Evolutionary conservation across 1,140 invertebrate species (phyloP), one percentile per base, ranked within the genome.

Genomic region (Acromyrmex heyeri): DNA sequence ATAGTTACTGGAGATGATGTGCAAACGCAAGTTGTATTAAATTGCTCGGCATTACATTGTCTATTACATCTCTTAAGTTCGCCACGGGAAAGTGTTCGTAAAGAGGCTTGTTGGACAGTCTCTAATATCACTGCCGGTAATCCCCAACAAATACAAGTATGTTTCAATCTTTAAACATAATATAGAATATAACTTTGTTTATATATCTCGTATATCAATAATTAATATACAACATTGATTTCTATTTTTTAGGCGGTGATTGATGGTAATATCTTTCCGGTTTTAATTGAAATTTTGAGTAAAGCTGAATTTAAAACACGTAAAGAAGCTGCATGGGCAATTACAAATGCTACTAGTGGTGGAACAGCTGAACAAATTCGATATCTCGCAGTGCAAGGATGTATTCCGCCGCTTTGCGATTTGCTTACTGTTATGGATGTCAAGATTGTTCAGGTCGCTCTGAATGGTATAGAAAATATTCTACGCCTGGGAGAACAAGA

Each of bases 81-180:
- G 10, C 93, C 96, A 55, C 98, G 98, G 91, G 99, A 99, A 95
- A 97, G 97, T 34, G 97, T 99, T 65, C 96, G 98, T 73, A 99
- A 99, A 96, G 99, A 99, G 95, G 98, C 99, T 7, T 99, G 99
- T 94, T 99, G 99, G 99, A 99, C 99, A 62, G 97, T 99, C 88
- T 99, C 99, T 57, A 99, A 99, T 95, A 99, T 99, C 73, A 99
- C 99, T 3, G 99, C 99, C 76, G 99, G 99, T 69, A 99, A 99
- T 95, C 96, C 98, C 67, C 96, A 97, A 91, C 99, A 99, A 96
- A 99, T 99, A 90, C 98, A 98, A 96, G 97, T 97, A 89, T 70
- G 70, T 86, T 65, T n/a, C 24, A n/a, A n/a, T 5, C 57, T 78
- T 38, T 3, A 8, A 14, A n/a, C 30, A 21, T 34, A 55, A n/a